phyloP scores from a whole-genome alignment of 2,113 vertebrate genomes.

The Lepisosteus oculatus region DNA sequence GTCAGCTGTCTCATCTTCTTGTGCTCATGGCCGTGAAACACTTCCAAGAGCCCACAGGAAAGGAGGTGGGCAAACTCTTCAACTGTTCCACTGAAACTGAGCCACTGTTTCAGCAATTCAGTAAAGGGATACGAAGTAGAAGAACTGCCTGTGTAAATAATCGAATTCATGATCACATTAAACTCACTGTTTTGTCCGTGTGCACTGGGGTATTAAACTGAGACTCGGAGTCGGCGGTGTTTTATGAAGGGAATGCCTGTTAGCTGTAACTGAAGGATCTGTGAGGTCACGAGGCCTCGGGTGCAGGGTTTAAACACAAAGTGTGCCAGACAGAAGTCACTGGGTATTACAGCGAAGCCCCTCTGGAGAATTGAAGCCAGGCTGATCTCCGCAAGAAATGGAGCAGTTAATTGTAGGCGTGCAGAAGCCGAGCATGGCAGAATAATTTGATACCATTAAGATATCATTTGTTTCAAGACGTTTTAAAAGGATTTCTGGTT shows the following conservation, averaged over 20 bases:
- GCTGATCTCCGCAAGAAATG: neutral
- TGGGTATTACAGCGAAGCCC: neutral
- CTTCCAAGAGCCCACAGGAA: too few relatives aligned
- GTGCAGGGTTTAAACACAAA: neutral
- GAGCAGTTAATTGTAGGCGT: neutral
- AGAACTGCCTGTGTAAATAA: too few relatives aligned
- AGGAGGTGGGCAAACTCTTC: too few relatives aligned
- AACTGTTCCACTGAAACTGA: too few relatives aligned
- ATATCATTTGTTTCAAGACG: neutral
- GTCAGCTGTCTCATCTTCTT: too few relatives aligned
- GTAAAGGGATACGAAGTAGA: too few relatives aligned
- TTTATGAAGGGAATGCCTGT: neutral
- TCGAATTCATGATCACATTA: too few relatives aligned
- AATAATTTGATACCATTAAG: conserved; percentile 3
- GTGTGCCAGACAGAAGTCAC: neutral
- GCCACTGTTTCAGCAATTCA: too few relatives aligned
- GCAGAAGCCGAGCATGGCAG: neutral
- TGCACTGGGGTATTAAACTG: too few relatives aligned
- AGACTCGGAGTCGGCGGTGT: too few relatives aligned
- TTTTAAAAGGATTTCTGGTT: neutral
- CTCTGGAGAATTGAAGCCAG: neutral
- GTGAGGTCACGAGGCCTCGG: neutral
- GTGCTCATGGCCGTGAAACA: too few relatives aligned
- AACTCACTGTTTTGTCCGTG: too few relatives aligned
- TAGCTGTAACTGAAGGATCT: neutral